Conservation (phyloP, 2,797 vertebrate species). For the Hyperoplus lanceolatus region DNA sequence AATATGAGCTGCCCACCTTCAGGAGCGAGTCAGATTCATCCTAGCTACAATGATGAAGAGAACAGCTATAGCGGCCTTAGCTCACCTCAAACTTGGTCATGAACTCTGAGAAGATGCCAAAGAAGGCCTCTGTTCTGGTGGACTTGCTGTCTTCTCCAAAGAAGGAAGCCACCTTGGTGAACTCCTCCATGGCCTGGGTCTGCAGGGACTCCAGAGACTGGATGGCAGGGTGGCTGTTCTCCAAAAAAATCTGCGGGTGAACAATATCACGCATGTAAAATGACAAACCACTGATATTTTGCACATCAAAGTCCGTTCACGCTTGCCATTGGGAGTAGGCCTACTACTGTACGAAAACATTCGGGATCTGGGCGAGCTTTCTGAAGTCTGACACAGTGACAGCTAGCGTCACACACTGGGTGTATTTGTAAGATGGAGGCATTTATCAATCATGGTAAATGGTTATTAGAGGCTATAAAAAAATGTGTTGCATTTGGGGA, state of each 20-base stretch:
- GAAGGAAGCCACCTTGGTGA: conserved; percentile 91
- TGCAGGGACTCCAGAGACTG: conserved; percentile 93
- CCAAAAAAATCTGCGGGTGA: conserved; percentile 90
- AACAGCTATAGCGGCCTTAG: neutral
- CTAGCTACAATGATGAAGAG: neutral
- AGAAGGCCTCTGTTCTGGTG: conserved; percentile 93
- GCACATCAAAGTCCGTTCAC: neutral
- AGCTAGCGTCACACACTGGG: too few species aligned
- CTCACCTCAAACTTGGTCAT: conserved; percentile 97
- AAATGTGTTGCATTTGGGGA: neutral
- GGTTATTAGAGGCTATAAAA: too few species aligned
- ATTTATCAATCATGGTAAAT: too few species aligned
- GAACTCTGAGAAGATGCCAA: conserved; percentile 97
- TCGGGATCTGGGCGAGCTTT: neutral
- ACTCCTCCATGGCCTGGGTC: conserved; percentile 92
- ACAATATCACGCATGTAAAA: conserved; percentile 51
- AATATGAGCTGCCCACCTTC: conserved; percentile 3
- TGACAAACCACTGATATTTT: neutral
- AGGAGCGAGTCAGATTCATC: conserved; percentile 10
- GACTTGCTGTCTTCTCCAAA: conserved; percentile 95
- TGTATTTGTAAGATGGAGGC: too few species aligned
- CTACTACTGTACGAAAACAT: neutral
- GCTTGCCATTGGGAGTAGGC: neutral
- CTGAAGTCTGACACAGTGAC: neutral
- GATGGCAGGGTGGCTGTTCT: conserved; percentile 93